A percentile compares a stretch with the other conserved stretches of the same genome.
Evolutionary conservation across 2,797 vertebrate genomes (phyloP).

Genomic region (Leptatherina wallacei): DNA sequence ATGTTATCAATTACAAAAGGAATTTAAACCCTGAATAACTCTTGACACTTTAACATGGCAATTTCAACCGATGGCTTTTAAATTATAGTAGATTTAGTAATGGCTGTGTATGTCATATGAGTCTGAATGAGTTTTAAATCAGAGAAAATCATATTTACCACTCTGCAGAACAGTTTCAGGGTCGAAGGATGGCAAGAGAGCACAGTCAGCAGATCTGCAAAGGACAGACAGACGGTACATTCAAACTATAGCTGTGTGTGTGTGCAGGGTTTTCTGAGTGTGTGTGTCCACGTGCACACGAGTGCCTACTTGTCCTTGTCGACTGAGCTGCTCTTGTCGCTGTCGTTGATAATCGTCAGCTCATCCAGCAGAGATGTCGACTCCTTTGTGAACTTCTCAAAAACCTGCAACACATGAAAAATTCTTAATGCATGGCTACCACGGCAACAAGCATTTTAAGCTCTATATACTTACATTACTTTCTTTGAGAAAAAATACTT

Average conservation of each 20-base stretch:
- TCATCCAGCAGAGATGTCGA: constrained; percentile 95
- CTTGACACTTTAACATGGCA: not conserved
- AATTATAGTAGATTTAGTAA: too few species aligned
- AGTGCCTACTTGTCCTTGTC: constrained; percentile 89
- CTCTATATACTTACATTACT: too few species aligned
- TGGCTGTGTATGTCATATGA: too few species aligned
- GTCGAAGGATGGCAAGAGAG: constrained; percentile 93
- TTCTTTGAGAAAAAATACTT: not conserved
- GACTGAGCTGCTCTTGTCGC: constrained; percentile 90
- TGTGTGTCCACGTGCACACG: too few species aligned
- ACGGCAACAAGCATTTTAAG: not conserved
- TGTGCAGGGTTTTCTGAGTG: not conserved
- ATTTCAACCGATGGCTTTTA: not conserved
- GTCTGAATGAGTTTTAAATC: not conserved
- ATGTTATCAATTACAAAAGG: too few species aligned
- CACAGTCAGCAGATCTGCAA: constrained; percentile 89
- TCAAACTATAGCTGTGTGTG: not conserved
- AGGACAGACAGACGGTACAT: constrained; percentile 30
- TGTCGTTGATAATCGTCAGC: constrained; percentile 93
- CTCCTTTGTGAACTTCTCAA: constrained; percentile 98
- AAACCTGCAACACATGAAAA: constrained; percentile 83
- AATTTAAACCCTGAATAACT: not conserved
- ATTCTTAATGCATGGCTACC: not conserved
- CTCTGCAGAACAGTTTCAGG: constrained; percentile 96
- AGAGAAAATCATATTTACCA: constrained; percentile 77